Evolutionary conservation across 2,888 invertebrate species (phyloP), one percentile per base, ranked within the genome.

Genomic region (Drosophila bunnanda): DNA sequence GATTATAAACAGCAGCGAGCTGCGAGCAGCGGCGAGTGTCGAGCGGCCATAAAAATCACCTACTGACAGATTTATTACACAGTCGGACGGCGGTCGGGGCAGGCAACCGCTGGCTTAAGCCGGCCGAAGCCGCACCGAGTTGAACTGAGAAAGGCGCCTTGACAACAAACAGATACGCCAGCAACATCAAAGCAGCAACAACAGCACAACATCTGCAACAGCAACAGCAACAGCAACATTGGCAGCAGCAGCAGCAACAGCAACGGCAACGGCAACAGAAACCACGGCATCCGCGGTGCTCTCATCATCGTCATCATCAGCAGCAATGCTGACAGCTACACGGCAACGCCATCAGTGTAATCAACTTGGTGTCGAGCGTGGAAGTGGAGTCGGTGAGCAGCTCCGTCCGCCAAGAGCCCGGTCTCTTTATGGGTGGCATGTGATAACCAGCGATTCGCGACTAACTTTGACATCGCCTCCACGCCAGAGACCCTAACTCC

Each of bases 11-110:
- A 88, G 85, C 84, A 83, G 89, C 76, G 59, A 72, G 56, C 60
- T 52, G 50, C 30, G 44, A 65, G 57, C 66, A 38, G 46, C 78
- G 83, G 77, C 71, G 73, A 80, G 79, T 81, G 89, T 87, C 76
- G 88, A 85, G 84, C 80, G 80, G 75, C 85, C 82, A 85, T 85
- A 85, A 85, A 85, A 85, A 87, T 90, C 90, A 90, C 88, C 88
- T 89, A 88, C 82, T 91, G 90, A 90, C 91, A 90, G 90, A 90
- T 90, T 91, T 91, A 91, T 90, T 91, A 90, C 91, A 82, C 82
- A 79, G 77, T 77, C 66, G 55, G 75, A 43, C 50, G 70, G 64
- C 34, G 71, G 61, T 52, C 25, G 54, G 52, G 55, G 41, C 20
- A 17, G 41, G 34, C 43, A 59, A 28, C 57, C 62, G 50, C 65